Evolutionary conservation across 1,140 invertebrate genomes (phyloP).

Genomic region (Littorina saxatilis): DNA sequence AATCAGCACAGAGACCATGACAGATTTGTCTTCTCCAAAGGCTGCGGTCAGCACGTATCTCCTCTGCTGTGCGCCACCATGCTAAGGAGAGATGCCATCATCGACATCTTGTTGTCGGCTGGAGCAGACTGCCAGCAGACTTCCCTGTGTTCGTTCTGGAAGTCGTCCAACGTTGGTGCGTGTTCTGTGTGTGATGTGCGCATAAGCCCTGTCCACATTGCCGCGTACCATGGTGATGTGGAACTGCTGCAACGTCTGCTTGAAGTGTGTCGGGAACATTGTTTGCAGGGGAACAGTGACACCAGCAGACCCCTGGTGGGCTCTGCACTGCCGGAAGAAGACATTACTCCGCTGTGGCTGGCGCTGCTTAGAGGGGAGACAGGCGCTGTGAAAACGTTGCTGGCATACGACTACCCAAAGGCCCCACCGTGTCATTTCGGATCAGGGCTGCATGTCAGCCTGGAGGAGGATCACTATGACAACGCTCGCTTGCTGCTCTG

Average conservation of each 20-base stretch:
- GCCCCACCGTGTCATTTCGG: conserved; percentile 44
- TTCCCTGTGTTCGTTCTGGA: conserved; percentile 40
- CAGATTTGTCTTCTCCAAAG: conserved; percentile 46
- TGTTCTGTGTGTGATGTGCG: conserved; percentile 44
- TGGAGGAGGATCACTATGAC: conserved; percentile 36
- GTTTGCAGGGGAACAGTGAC: conserved; percentile 1
- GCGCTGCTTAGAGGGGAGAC: conserved; percentile 39
- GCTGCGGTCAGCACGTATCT: conserved; percentile 43
- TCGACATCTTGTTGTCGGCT: conserved; percentile 32
- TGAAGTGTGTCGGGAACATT: background rate
- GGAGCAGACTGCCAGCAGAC: conserved; percentile 31
- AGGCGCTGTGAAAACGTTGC: conserved; percentile 35
- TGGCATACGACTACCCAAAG: conserved; percentile 36
- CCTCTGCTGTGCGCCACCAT: conserved; percentile 44
- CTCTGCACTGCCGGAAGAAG: background rate
- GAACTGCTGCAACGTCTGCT: background rate
- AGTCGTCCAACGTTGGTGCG: conserved; percentile 25
- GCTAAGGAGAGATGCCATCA: conserved; percentile 18
- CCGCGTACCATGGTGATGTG: conserved; percentile 40
- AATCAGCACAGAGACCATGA: background rate
- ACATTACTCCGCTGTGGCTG: conserved; percentile 46
- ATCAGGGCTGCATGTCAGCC: conserved; percentile 35
- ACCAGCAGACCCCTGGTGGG: background rate
- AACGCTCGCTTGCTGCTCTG: conserved; percentile 37
- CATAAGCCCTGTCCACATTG: conserved; percentile 40